A percentile compares a stretch with the other conserved stretches of the same genome.
Conservation (phyloP, 2,888 invertebrate species). For the Tupiocoris notatus region DNA sequence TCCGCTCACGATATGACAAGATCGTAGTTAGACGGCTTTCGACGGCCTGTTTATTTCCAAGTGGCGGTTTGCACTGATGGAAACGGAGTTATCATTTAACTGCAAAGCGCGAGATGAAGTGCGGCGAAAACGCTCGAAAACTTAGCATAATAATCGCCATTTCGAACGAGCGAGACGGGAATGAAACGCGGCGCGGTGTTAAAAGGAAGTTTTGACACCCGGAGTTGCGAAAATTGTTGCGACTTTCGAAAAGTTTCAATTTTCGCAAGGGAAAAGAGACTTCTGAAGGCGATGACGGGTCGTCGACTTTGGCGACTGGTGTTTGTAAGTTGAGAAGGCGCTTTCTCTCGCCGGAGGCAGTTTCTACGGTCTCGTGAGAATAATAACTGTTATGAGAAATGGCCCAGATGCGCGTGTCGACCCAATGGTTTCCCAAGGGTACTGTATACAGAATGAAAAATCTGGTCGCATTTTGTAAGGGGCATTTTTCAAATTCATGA, state of each 20-base stretch:
- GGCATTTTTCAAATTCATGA: conserved; percentile 17
- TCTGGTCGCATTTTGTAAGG: conserved; percentile 19
- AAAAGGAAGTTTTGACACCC: neutral
- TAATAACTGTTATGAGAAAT: conserved; percentile 31
- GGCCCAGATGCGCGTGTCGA: neutral
- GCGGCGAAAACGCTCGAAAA: neutral
- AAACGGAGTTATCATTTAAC: neutral
- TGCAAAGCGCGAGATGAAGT: neutral
- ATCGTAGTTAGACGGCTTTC: too few species aligned
- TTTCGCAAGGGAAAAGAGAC: neutral
- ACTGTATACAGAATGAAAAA: neutral
- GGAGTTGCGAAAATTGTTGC: neutral
- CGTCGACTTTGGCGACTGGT: neutral
- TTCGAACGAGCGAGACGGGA: neutral
- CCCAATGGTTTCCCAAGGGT: neutral
- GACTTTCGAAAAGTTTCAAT: neutral
- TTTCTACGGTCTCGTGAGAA: conserved; percentile 6
- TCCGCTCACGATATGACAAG: too few species aligned
- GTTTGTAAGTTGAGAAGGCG: neutral
- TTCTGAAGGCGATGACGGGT: conserved; percentile 2
- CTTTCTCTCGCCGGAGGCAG: neutral
- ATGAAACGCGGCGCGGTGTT: neutral
- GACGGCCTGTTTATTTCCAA: too few species aligned
- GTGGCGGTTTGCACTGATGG: neutral
- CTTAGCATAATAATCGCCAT: neutral